Percentiles rank a stretch among this genome's conserved stretches.
Evolutionary conservation across 2,113 vertebrate species (phyloP).

Genomic region (Australoheros scitulus): DNA sequence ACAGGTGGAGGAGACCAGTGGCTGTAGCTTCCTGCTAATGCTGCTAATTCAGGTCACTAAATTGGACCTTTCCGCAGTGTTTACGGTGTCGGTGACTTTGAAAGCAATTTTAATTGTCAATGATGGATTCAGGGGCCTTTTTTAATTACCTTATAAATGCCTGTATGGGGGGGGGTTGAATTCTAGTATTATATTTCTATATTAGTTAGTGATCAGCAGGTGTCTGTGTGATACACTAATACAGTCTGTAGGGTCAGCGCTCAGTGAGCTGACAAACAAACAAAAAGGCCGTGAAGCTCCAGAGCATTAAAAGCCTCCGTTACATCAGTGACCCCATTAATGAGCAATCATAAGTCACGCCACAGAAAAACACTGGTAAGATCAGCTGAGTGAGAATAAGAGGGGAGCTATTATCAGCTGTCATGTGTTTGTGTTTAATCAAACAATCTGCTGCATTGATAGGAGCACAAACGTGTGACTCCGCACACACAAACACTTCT

Average conservation of each 20-base stretch:
- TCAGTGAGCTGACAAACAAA: neutral
- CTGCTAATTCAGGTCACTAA: no score
- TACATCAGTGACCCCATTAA: neutral
- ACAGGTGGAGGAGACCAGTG: no score
- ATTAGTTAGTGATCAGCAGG: neutral
- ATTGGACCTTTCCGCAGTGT: no score
- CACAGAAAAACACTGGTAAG: neutral
- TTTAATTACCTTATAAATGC: neutral
- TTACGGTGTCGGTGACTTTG: no score
- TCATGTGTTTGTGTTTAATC: constrained; percentile 38
- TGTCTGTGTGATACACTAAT: rapidly evolving
- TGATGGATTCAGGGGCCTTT: no score
- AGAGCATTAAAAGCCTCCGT: neutral
- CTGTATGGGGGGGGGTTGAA: no score
- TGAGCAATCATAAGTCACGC: constrained; percentile 15
- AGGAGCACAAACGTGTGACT: neutral
- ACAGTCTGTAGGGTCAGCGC: neutral
- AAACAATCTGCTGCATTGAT: constrained; percentile 44
- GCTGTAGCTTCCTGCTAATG: no score
- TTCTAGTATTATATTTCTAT: neutral
- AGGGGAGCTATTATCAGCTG: neutral
- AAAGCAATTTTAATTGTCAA: no score
- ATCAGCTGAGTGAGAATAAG: constrained; percentile 59
- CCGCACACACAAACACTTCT: neutral
- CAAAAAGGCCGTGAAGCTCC: neutral